Percentiles rank a stretch among this genome's conserved stretches.
Evolutionary conservation across 1,140 invertebrate genomes (phyloP).

Genomic region (Cheumatopsyche charites): DNA sequence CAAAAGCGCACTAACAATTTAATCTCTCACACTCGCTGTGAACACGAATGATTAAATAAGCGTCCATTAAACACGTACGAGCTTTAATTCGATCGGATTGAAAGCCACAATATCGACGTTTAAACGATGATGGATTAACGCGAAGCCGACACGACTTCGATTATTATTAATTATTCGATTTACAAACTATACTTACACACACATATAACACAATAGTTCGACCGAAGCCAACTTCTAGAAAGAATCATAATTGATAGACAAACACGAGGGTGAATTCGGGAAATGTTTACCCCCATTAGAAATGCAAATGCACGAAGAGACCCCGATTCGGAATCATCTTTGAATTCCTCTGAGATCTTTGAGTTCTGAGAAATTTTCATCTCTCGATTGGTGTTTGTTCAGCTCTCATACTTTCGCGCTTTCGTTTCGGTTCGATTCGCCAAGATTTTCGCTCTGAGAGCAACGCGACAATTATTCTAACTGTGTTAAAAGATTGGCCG

Average conservation of each 20-base stretch:
- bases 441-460: conserved; percentile 9
- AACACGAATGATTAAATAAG: no score
- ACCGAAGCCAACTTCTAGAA: neutral
- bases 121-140: no score
- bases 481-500: no score
- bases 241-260: conserved; percentile 20
- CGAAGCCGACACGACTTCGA: no score
- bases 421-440: neutral
- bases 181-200: no score
- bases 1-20: no score
- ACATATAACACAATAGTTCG: neutral
- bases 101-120: no score
- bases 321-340: conserved; percentile 1
- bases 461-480: neutral
- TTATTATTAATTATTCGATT: no score
- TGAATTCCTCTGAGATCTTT: neutral
- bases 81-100: no score
- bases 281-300: conserved; percentile 32
- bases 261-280: conserved; percentile 1
- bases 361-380: conserved; percentile 31
- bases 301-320: conserved; percentile 32
- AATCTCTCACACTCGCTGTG: no score
- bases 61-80: no score
- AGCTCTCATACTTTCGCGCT: conserved; percentile 30
- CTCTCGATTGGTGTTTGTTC: conserved; percentile 33